Percentiles rank a stretch among this genome's conserved stretches.
Evolutionary conservation across 2,113 vertebrate species (phyloP).

Genomic region (Lucifuga dentata): DNA sequence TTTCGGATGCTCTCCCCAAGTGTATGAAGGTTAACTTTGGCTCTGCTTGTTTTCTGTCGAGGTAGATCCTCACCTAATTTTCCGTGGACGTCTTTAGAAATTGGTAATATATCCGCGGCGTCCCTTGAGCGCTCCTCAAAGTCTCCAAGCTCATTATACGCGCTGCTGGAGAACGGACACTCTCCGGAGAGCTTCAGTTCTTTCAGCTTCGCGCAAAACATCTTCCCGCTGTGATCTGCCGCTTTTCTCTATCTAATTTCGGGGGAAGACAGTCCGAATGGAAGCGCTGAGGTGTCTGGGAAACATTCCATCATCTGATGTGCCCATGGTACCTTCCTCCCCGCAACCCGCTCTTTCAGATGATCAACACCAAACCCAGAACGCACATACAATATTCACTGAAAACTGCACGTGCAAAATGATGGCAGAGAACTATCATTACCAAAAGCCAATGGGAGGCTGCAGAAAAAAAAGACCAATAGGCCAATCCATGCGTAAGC

Average conservation of each 20-base stretch:
- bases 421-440: slow-evolving; percentile 62
- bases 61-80: slow-evolving; percentile 78
- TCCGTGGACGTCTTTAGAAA: slow-evolving; percentile 85
- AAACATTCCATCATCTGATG: slow-evolving; percentile 71
- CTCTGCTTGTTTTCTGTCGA: slow-evolving; percentile 87
- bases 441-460: slow-evolving; percentile 77
- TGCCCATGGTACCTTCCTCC: slow-evolving; percentile 40
- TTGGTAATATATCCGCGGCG: slow-evolving; percentile 76
- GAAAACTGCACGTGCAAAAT: slow-evolving; percentile 74
- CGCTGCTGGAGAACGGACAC: slow-evolving; percentile 92
- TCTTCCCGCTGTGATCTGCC: slow-evolving; percentile 70
- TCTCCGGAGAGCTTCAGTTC: slow-evolving; percentile 95
- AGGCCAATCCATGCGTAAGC: slow-evolving; percentile 76
- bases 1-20: slow-evolving; percentile 95
- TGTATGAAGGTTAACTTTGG: slow-evolving; percentile 94
- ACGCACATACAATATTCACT: slow-evolving; percentile 75
- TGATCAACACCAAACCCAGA: slow-evolving; percentile 57
- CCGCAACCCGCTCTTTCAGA: slow-evolving; percentile 59
- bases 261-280: slow-evolving; percentile 50
- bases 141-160: slow-evolving; percentile 82
- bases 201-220: slow-evolving; percentile 98
- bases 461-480: slow-evolving; percentile 38
- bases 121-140: slow-evolving; percentile 77
- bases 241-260: slow-evolving; percentile 55
- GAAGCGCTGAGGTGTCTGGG: slow-evolving; percentile 54